A percentile compares a stretch with the other conserved stretches of the same genome.
phyloP scores from a whole-genome alignment of 2,888 invertebrate genomes.

The Drosophila dives region DNA sequence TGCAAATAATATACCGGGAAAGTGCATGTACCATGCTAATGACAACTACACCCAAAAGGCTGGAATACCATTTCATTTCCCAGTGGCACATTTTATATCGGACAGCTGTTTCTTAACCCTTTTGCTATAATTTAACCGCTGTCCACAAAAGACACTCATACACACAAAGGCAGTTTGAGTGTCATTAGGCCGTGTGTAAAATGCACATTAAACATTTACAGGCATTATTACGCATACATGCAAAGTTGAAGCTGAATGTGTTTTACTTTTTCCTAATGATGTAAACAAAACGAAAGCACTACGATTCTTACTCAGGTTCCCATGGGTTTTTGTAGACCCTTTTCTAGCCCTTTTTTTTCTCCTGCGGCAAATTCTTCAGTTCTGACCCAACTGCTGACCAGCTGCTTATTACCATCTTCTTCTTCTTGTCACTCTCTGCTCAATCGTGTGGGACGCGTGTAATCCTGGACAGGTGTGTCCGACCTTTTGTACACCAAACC shows the following conservation, averaged over 20 bases:
- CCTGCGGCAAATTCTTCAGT: not conserved
- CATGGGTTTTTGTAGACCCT: constrained; percentile 1
- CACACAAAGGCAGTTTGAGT: constrained; percentile 24
- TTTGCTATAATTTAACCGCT: constrained; percentile 19
- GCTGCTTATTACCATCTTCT: constrained; percentile 7
- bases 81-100: constrained; percentile 52
- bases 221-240: constrained; percentile 11
- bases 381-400: constrained; percentile 15
- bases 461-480: constrained; percentile 33
- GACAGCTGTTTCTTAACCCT: constrained; percentile 40
- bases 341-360: not conserved
- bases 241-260: constrained; percentile 1
- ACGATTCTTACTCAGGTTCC: constrained; percentile 12
- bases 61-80: constrained; percentile 51
- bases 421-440: not conserved
- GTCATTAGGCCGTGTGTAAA: constrained; percentile 38
- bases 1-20: not conserved
- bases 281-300: not conserved
- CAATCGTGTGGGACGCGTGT: not conserved
- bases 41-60: constrained; percentile 32
- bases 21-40: constrained; percentile 1
- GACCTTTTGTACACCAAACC: not conserved
- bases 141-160: constrained; percentile 14
- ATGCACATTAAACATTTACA: constrained; percentile 56
- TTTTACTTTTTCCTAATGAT: constrained; percentile 9